Evolutionary conservation across 2,113 vertebrate genomes (phyloP), one percentile per base, ranked within the genome.

Genomic region (Oenanthe melanoleuca): DNA sequence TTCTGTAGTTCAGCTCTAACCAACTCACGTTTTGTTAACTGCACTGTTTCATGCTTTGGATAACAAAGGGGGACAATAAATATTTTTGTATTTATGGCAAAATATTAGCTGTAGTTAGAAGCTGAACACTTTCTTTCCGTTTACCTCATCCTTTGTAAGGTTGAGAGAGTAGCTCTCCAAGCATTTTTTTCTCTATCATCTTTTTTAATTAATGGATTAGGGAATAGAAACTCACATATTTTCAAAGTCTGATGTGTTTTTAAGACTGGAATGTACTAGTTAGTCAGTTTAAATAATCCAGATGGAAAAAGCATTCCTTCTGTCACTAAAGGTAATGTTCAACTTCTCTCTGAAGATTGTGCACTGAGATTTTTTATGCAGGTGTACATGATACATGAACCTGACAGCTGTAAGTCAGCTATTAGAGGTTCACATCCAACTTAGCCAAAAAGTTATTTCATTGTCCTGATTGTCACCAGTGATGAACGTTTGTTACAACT

Each of bases 151-250:
- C 26, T 59, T 57, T 72, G 1, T 67, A 60, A 88, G 18, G 24
- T 24, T 82, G 72, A 47, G n/a, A 63, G 29, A 74, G 24, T 59
- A 84, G 7, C 5, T 91, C 12, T 89, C 14, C 50, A 53, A 67
- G 19, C 23, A 26, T 38, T 86, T 73, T 70, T 72, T 73, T 2
- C 29, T 28, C 29, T 49, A 0, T n/a, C 0, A 0, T 34, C 34
- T 31, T 67, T 83, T 86, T 89, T 44, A 80, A 33, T 82, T 64
- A 80, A 22, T 74, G 47, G 14, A 23, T 59, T 45, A 13, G 31
- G 25, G 64, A 70, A 64, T 67, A 52, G 38, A 63, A 73, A 33
- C 24, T 92, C 34, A 21, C 4, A 0, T 60, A 45, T 49, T 93
- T 95, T 92, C 11, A 8, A 40, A 88, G 23, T 64, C 38, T 78